Conservation (phyloP, 2,113 vertebrate species). For the Mesitornis unicolor region DNA sequence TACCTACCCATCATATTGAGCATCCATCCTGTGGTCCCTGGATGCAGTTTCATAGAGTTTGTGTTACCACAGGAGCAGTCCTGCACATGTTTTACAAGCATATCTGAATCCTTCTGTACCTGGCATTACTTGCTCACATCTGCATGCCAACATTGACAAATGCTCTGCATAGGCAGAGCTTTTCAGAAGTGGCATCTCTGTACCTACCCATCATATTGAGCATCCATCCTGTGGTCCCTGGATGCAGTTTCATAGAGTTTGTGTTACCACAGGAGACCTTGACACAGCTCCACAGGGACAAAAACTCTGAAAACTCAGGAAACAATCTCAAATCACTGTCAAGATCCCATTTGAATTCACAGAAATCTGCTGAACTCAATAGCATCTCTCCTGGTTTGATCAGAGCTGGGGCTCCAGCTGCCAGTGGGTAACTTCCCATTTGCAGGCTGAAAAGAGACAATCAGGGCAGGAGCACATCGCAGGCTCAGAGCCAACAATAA, state of each 20-base stretch:
- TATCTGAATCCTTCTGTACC: background rate
- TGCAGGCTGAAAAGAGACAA: background rate
- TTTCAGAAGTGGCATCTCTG: background rate
- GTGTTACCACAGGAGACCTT: background rate
- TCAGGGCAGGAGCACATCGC: background rate
- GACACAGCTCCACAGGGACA: background rate
- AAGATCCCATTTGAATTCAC: background rate
- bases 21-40: background rate
- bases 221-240: background rate
- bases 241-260: background rate
- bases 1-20: rapidly evolving
- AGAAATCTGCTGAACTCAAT: background rate
- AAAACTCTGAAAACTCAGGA: background rate
- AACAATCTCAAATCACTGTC: background rate
- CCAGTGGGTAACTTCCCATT: background rate
- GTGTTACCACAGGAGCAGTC: background rate
- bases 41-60: background rate
- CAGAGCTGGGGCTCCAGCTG: background rate
- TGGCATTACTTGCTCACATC: background rate
- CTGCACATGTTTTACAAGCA: rapidly evolving
- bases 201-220: rapidly evolving
- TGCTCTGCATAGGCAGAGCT: background rate
- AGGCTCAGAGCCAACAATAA: background rate
- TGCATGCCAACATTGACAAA: background rate
- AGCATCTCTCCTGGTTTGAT: rapidly evolving